Evolutionary conservation across 2,888 invertebrate genomes (phyloP), one percentile per base, ranked within the genome.

Genomic region (Perithous albicinctus): DNA sequence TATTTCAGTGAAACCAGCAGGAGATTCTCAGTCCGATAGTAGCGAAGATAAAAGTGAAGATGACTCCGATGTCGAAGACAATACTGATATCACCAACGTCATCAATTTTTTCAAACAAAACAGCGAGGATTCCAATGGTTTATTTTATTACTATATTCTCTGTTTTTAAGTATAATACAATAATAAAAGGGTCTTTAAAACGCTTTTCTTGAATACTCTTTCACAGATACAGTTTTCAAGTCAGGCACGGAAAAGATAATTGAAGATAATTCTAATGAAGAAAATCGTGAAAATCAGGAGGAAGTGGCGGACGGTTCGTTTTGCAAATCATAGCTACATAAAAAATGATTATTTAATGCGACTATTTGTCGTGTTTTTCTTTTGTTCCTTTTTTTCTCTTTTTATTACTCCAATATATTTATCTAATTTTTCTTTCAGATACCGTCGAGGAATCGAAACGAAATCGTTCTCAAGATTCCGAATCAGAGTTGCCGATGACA

Each of bases 361-460:
- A 48, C 7, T 10, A 48, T 48, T 48, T 23, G 6, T 54, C n/a
- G 15, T 54, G 2, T 23, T 26, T 23, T 26, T 1, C 4, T 48
- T 48, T 18, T 20, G 18, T 15, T 41, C 8, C 2, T 0, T 8
- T 32, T 18, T 29, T 2, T 32, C 1, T 23, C 4, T 3, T 48
- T n/a, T 18, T n/a, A 8, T 10, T 43, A 35, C 35, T 32, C n/a
- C 29, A 12, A 61, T 20, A 6, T 29, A 41, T 1, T 20, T 10
- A 10, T 63, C 23, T 23, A 23, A 18, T 23, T 69, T 43, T 46
- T n/a, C 18, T 7, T 46, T 2, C 48, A 43, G 70, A 64, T 77
- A 15, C 77, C 26, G 41, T n/a, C 87, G 91, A 84, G 6, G 89
- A 90, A 10, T 41, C 66, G 0, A 91, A 92, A 61, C 86, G 90